Evolutionary conservation across 2,797 vertebrate species (phyloP).

Genomic region (Somateria mollissima): DNA sequence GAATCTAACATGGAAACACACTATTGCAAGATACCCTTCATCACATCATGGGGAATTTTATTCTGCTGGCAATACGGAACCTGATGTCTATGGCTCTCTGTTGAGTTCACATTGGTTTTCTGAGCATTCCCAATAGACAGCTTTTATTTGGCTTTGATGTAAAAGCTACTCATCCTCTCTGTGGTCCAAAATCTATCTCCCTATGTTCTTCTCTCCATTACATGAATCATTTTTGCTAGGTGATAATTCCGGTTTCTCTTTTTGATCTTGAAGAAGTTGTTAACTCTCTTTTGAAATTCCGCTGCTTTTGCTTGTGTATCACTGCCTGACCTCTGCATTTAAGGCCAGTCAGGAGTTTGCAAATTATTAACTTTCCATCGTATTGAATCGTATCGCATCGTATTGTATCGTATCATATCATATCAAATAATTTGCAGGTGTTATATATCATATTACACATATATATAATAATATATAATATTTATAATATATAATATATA

Average conservation of each 20-base stretch:
- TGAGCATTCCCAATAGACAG: neutral
- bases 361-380: neutral
- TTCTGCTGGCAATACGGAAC: neutral
- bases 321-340: neutral
- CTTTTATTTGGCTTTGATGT: neutral
- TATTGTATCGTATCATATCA: neutral
- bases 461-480: too few relatives aligned
- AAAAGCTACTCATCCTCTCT: neutral
- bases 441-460: too few relatives aligned
- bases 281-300: neutral
- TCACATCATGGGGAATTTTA: neutral
- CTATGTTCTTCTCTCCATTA: neutral
- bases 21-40: neutral
- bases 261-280: neutral
- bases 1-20: neutral
- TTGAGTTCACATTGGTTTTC: neutral
- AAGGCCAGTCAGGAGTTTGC: neutral
- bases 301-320: neutral
- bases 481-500: too few relatives aligned
- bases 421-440: neutral
- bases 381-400: neutral
- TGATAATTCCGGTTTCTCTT: neutral
- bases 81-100: neutral
- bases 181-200: neutral
- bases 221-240: neutral